phyloP scores from a whole-genome alignment of 2,113 vertebrate species.

The Larimichthys crocea region DNA sequence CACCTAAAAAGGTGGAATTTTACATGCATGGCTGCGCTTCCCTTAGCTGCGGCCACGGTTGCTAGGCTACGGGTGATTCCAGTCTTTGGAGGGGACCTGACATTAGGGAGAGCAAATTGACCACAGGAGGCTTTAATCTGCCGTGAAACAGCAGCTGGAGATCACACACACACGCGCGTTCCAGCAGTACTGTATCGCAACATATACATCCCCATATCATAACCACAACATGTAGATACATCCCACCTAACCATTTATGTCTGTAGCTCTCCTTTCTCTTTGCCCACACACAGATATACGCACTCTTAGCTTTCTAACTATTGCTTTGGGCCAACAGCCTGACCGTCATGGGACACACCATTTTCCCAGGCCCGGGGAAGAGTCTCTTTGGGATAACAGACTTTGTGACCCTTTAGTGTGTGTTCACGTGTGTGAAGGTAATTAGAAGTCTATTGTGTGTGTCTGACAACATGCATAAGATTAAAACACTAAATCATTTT shows the following conservation, averaged over 20 bases:
- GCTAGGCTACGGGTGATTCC: constrained; percentile 95
- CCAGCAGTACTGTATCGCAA: constrained; percentile 45
- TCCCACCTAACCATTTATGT: constrained; percentile 7
- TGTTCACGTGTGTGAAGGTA: neutral
- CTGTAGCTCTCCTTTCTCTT: neutral
- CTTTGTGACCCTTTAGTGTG: neutral
- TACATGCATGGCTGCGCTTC: constrained; percentile 96
- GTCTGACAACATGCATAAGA: neutral
- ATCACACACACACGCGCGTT: constrained; percentile 70
- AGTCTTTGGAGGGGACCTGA: constrained; percentile 93
- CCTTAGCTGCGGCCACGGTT: constrained; percentile 91
- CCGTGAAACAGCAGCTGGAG: constrained; percentile 93
- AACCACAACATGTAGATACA: constrained; percentile 46
- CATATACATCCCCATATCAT: constrained; percentile 40
- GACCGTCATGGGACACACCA: neutral
- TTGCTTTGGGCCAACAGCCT: constrained; percentile 8
- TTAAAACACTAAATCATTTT: neutral
- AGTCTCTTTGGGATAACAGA: neutral
- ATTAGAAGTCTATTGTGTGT: neutral
- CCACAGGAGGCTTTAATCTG: constrained; percentile 97
- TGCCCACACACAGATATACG: constrained; percentile 24
- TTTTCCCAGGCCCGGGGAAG: neutral
- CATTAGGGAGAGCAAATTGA: constrained; percentile 99
- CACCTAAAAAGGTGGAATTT: constrained; percentile 91
- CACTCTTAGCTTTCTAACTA: neutral